Conservation (phyloP, 1,140 invertebrate species). For the Diabrotica virgifera region DNA sequence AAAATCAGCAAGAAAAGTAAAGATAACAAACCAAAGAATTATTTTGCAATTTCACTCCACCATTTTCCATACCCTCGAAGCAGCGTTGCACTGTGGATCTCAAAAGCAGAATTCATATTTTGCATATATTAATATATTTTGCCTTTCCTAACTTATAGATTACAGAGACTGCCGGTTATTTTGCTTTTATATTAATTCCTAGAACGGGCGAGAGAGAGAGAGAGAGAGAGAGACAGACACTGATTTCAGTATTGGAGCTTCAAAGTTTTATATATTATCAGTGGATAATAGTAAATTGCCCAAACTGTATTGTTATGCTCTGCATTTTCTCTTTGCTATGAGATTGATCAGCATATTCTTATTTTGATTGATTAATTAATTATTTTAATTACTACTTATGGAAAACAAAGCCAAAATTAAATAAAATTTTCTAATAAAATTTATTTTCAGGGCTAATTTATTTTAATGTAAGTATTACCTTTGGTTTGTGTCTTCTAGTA, state of each 20-base stretch:
- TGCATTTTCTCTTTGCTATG: too few species aligned
- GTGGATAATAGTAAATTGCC: conserved; percentile 6
- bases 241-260: conserved; percentile 9
- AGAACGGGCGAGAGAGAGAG: conserved; percentile 1
- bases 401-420: too few species aligned
- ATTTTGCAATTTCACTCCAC: conserved; percentile 10
- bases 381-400: too few species aligned
- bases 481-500: too few species aligned
- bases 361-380: too few species aligned
- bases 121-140: conserved; percentile 22
- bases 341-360: too few species aligned
- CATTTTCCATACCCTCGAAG: conserved; percentile 8
- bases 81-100: conserved; percentile 13
- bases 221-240: not conserved
- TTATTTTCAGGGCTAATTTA: too few species aligned
- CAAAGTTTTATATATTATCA: conserved; percentile 9
- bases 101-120: conserved; percentile 19
- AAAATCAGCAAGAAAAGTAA: conserved; percentile 11
- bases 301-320: too few species aligned
- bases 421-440: too few species aligned
- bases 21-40: conserved; percentile 18
- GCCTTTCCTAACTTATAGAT: conserved; percentile 17
- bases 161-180: conserved; percentile 9
- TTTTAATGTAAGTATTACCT: too few species aligned
- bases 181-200: conserved; percentile 13